A percentile compares a stretch with the other conserved stretches of the same genome.
Evolutionary conservation across 2,888 invertebrate species (phyloP).

Genomic region (Drosophila histrio): DNA sequence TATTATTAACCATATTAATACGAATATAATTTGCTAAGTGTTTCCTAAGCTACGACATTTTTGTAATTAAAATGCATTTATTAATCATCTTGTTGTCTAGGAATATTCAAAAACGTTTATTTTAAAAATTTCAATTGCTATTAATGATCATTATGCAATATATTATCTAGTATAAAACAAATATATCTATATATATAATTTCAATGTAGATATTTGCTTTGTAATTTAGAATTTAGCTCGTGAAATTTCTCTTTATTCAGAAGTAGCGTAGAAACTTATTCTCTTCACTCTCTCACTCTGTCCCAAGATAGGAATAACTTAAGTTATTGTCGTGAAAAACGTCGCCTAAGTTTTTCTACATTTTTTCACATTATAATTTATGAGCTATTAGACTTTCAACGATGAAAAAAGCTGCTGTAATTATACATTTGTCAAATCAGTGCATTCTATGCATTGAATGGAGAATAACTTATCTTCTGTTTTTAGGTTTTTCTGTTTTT

Average conservation of each 20-base stretch:
- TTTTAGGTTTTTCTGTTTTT: too few species aligned
- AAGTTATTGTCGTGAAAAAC: too few species aligned
- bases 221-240: not conserved
- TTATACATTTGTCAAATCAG: too few species aligned
- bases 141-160: too few species aligned
- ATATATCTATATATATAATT: not conserved
- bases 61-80: not conserved
- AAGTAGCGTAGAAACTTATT: not conserved
- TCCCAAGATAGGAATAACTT: not conserved
- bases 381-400: too few species aligned
- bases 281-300: not conserved
- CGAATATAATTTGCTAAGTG: not conserved
- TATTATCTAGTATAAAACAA: not conserved
- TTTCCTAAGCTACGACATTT: not conserved
- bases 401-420: too few species aligned
- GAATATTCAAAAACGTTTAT: too few species aligned
- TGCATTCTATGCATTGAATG: too few species aligned
- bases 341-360: too few species aligned
- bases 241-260: not conserved
- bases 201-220: not conserved
- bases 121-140: too few species aligned
- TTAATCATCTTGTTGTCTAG: not conserved
- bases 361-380: too few species aligned
- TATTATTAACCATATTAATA: slow-evolving; percentile 39
- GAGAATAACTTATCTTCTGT: too few species aligned